These are phyloP conservation scores for Thamnophis sirtalis DNA, from an alignment of 2,113 vertebrate genomes.

Conservation along the genomic window DNA sequence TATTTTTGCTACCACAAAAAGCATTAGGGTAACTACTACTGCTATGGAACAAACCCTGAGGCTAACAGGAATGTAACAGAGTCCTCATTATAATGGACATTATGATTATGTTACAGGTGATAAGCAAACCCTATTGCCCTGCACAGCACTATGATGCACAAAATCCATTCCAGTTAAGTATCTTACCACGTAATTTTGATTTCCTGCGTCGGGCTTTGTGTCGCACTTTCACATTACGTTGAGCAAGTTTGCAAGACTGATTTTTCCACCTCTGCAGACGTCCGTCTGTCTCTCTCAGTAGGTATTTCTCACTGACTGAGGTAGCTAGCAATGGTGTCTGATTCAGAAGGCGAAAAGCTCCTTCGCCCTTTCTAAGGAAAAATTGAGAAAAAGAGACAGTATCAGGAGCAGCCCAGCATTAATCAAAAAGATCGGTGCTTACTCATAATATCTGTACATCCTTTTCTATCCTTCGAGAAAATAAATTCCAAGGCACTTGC, in stretches of 20 bases:
- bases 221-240: neutral
- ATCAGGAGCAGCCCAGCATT: constrained; percentile 3
- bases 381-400: too few relatives aligned
- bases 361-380: constrained; percentile 78
- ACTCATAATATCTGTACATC: neutral
- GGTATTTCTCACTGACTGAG: constrained; percentile 75
- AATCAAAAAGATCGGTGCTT: neutral
- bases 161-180: too few relatives aligned
- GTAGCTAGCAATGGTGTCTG: constrained; percentile 63
- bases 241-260: neutral
- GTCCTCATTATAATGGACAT: rapidly evolving
- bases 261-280: constrained; percentile 67
- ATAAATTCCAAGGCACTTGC: neutral
- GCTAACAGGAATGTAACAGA: neutral
- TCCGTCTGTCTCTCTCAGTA: constrained; percentile 81
- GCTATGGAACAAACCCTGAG: neutral
- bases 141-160: neutral
- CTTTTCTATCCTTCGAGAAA: neutral
- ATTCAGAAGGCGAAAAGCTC: constrained; percentile 74
- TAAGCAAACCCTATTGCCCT: neutral
- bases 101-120: neutral
- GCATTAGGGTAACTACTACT: neutral
- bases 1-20: neutral
- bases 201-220: constrained; percentile 11
- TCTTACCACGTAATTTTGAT: neutral